Conservation (phyloP, 2,888 invertebrate species). For the Lampropteryx suffumata region DNA sequence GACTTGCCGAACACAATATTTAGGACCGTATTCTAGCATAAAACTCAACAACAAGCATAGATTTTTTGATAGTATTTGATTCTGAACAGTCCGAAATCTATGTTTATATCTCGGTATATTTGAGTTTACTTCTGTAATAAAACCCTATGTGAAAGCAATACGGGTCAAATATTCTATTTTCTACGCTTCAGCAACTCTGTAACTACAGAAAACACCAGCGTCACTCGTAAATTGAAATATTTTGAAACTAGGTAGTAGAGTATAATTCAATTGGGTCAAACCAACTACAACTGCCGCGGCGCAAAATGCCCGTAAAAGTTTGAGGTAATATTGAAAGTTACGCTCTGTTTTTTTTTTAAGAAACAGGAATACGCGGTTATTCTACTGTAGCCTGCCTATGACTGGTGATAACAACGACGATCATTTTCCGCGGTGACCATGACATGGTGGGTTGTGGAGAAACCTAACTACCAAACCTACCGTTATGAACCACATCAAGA, state of each 20-base stretch:
- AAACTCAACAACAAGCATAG: no score
- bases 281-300: constrained; percentile 29
- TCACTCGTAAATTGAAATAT: constrained; percentile 36
- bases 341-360: constrained; percentile 23
- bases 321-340: constrained; percentile 21
- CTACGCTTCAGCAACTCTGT: no score
- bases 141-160: no score
- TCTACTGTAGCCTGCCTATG: constrained; percentile 41
- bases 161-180: no score
- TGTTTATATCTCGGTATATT: no score
- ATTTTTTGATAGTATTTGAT: no score
- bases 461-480: constrained; percentile 29
- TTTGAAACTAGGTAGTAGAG: constrained; percentile 25
- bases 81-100: no score
- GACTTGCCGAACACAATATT: constrained; percentile 8
- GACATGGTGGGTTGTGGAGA: constrained; percentile 50
- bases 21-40: no score
- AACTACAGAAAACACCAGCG: neutral
- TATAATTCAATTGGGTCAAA: constrained; percentile 41
- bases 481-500: neutral
- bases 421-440: constrained; percentile 43
- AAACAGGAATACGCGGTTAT: constrained; percentile 28
- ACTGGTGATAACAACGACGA: constrained; percentile 55
- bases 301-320: constrained; percentile 32
- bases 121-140: no score